Conservation (phyloP, 2,797 vertebrate genomes). For the Pogoniulus pusillus region DNA sequence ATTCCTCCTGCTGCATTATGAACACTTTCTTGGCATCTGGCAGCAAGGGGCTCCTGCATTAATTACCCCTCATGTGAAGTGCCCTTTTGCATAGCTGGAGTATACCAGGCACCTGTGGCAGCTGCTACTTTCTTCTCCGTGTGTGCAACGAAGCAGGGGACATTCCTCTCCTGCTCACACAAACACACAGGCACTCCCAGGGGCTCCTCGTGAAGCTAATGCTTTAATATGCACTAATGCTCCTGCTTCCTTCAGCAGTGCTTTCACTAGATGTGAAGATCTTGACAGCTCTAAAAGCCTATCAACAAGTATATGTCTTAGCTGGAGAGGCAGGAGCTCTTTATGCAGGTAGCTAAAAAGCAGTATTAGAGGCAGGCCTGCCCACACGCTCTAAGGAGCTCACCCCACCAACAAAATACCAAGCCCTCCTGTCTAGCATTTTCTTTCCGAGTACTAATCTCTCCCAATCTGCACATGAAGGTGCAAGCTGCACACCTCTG, state of each 20-base stretch:
- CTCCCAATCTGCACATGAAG: neutral
- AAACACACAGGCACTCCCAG: neutral
- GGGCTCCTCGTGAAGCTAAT: neutral
- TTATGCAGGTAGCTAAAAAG: neutral
- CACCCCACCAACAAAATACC: neutral
- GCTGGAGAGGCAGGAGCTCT: neutral
- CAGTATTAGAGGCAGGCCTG: neutral
- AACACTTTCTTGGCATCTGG: neutral
- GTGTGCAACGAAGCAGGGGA: neutral
- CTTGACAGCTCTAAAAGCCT: neutral
- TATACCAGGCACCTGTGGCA: neutral
- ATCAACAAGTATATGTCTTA: neutral
- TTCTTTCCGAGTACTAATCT: neutral
- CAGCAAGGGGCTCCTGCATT: neutral
- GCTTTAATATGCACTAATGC: neutral
- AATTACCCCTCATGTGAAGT: neutral
- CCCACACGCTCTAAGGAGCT: neutral
- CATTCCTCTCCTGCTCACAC: neutral
- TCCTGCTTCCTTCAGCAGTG: neutral
- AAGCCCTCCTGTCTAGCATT: neutral
- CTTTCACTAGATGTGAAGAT: neutral
- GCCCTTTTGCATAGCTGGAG: neutral
- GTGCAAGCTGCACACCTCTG: rapidly evolving
- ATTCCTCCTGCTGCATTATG: rapidly evolving
- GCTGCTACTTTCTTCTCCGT: neutral